phyloP scores from a whole-genome alignment of 2,113 vertebrate species.

The Melospiza melodia region DNA sequence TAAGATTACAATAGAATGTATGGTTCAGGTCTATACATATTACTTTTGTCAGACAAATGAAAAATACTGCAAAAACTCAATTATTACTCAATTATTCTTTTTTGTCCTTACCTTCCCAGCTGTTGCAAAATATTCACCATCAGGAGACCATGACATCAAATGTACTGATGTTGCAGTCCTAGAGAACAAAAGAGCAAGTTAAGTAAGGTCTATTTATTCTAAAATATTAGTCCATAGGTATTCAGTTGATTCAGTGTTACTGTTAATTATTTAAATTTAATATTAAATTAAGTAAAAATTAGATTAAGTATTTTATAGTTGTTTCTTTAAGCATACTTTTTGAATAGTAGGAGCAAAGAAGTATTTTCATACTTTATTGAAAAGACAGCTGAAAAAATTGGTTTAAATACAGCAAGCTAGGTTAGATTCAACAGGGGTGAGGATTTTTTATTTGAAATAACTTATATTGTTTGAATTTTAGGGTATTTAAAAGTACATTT shows the following conservation, averaged over 20 bases:
- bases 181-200: background rate
- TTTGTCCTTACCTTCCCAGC: constrained; percentile 88
- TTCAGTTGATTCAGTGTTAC: background rate
- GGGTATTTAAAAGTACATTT: background rate
- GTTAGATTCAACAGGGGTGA: background rate
- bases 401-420: background rate
- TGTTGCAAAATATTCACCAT: constrained; percentile 98
- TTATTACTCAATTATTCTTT: too few species aligned
- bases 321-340: background rate
- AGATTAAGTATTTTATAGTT: background rate
- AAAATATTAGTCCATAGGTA: background rate
- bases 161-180: constrained; percentile 95
- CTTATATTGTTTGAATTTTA: background rate
- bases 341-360: background rate
- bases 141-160: constrained; percentile 95
- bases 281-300: background rate
- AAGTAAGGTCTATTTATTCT: background rate
- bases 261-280: background rate
- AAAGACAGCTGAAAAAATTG: background rate
- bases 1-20: background rate
- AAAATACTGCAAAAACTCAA: background rate
- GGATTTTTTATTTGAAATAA: background rate
- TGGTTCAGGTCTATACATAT: background rate
- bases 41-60: background rate
- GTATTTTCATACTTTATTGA: background rate